phyloP scores from a whole-genome alignment of 1,140 invertebrate species.

The Eupeodes corollae region DNA sequence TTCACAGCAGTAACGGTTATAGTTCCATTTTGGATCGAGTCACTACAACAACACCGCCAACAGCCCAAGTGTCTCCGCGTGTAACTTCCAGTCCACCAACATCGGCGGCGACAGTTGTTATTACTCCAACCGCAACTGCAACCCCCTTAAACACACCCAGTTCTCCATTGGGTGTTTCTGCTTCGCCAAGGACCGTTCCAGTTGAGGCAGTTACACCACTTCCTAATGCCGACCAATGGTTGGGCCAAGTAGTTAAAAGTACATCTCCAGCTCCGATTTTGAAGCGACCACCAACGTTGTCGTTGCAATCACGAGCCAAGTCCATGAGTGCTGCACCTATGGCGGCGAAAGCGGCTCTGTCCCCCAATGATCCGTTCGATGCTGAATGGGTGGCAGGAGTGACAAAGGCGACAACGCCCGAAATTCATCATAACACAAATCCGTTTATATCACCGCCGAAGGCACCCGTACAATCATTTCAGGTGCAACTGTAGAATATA shows the following conservation, averaged over 20 bases:
- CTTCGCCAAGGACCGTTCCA: slow-evolving; percentile 17
- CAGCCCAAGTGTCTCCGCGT: neutral
- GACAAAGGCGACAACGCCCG: slow-evolving; percentile 22
- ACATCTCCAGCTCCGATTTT: slow-evolving; percentile 39
- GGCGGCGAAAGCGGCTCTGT: slow-evolving; percentile 14
- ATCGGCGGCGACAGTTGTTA: slow-evolving; percentile 16
- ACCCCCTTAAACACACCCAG: slow-evolving; percentile 35
- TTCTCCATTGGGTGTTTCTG: slow-evolving; percentile 14
- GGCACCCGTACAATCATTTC: slow-evolving; percentile 48
- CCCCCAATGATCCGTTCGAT: slow-evolving; percentile 62
- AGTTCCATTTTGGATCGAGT: neutral
- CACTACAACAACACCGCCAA: slow-evolving; percentile 7
- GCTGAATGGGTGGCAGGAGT: slow-evolving; percentile 64
- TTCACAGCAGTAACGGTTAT: slow-evolving; percentile 7
- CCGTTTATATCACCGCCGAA: slow-evolving; percentile 42
- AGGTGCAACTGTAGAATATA: slow-evolving; percentile 49
- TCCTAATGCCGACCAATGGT: slow-evolving; percentile 65
- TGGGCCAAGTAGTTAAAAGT: slow-evolving; percentile 55
- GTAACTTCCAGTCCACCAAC: neutral
- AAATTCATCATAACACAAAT: slow-evolving; percentile 38
- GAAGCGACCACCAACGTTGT: slow-evolving; percentile 43
- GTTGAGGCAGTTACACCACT: slow-evolving; percentile 32
- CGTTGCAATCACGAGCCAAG: slow-evolving; percentile 47
- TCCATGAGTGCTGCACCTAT: slow-evolving; percentile 43
- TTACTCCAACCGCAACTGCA: slow-evolving; percentile 32